Evolutionary conservation across 2,888 invertebrate genomes (phyloP), one percentile per base, ranked within the genome.

Genomic region (Dasypolia templi): DNA sequence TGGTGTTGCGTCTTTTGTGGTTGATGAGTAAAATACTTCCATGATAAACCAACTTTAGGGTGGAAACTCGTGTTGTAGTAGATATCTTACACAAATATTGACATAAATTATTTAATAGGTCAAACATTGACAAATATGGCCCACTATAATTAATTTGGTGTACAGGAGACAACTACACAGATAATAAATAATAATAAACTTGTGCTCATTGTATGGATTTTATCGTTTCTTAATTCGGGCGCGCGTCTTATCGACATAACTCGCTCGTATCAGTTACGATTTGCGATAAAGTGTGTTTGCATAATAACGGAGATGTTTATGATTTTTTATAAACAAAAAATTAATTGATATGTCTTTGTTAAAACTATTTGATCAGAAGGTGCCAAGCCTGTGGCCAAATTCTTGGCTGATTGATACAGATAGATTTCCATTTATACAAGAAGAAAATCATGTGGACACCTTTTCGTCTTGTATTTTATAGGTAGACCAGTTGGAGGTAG

Each of bases 221-320:
- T 86, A 86, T 85, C 83, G 58, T 75, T 78, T 83, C 81, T 88
- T 82, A 85, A 88, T 88, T 84, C 79, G 72, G 58, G 32, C 66
- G 63, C 32, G 14, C 29, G 26, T 44, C 69, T 85, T 86, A 88
- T 88, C 85, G 74, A 82, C 78, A 59, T 86, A 83, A 86, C 83
- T 81, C 35, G 17, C 12, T 69, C 56, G 26, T 87, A 89, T 89
- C 89, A 84, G 82, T 83, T 83, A 88, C 78, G 72, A 86, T 80
- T 83, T 79, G 59, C 79, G 88, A 88, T 88, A 89, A 83, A 72
- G 53, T 32, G 56, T 87, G 86, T 89, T 89, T 88, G 87, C 84
- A 89, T 86, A 84, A 86, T 87, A 82, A 69, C 64, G 58, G 63
- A 77, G 70, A 83, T 75, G 79, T 85, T 82, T 77, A 68, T 77